These are phyloP conservation scores for Myiagra hebetior DNA, from an alignment of 2,113 vertebrate genomes.

Conservation along the genomic window DNA sequence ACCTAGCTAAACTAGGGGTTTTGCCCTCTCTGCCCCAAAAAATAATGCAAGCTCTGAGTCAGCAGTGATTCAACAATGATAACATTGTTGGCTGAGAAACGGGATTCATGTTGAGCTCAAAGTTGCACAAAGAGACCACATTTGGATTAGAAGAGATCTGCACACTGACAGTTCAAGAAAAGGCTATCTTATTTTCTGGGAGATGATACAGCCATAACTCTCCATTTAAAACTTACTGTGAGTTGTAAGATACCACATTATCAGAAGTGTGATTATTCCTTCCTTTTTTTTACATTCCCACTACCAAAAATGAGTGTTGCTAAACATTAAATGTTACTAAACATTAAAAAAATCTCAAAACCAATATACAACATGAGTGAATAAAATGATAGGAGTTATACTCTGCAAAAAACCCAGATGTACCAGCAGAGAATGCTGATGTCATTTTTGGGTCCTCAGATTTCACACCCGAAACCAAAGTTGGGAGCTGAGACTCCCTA, in stretches of 20 bases:
- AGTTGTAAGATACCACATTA: not conserved
- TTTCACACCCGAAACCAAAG: not conserved
- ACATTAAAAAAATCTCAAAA: not conserved
- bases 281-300: not conserved
- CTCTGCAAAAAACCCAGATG: not conserved
- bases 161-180: not conserved
- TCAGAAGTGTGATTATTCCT: not conserved
- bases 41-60: not conserved
- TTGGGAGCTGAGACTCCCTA: not conserved
- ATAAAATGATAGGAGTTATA: not conserved
- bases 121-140: not conserved
- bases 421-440: not conserved
- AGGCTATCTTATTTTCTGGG: not conserved
- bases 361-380: not conserved
- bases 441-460: not conserved
- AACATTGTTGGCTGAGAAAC: not conserved
- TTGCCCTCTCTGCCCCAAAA: accelerated
- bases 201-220: not conserved
- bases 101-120: not conserved
- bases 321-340: not conserved
- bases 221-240: not conserved
- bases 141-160: not conserved
- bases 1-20: not conserved
- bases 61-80: not conserved
- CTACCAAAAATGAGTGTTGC: not conserved